Conservation (phyloP, 23 tunicate species). For the Clavelina lepadiformis region DNA sequence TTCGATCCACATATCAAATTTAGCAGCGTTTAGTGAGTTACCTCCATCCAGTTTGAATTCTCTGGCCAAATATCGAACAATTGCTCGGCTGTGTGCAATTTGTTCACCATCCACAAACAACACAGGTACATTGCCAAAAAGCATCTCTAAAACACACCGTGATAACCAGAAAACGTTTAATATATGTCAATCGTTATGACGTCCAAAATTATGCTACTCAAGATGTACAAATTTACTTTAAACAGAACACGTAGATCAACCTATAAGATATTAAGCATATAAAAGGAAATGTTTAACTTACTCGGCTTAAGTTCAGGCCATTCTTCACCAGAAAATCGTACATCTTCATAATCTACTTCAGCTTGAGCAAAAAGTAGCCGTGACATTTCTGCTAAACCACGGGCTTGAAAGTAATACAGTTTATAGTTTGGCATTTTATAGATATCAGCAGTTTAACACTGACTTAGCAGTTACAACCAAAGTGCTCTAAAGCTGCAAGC, state of each 20-base stretch:
- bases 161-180: too few relatives aligned
- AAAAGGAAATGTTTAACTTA: too few relatives aligned
- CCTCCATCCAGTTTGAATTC: conserved; percentile 20
- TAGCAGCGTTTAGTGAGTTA: conserved; percentile 13
- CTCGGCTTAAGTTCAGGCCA: conserved; percentile 23
- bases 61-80: conserved; percentile 20
- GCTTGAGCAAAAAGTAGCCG: conserved; percentile 12
- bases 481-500: too few relatives aligned
- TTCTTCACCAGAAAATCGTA: neutral
- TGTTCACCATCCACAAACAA: conserved; percentile 42
- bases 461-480: too few relatives aligned
- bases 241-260: too few relatives aligned
- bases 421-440: conserved; percentile 15
- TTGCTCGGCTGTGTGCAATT: conserved; percentile 43
- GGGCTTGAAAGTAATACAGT: conserved; percentile 3
- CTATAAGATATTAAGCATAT: too few relatives aligned
- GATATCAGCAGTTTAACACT: too few relatives aligned
- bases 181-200: too few relatives aligned
- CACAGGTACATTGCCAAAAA: conserved; percentile 31
- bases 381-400: conserved; percentile 17
- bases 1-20: conserved; percentile 34
- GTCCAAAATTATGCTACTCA: too few relatives aligned
- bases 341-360: conserved; percentile 18
- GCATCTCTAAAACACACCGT: conserved; percentile 12
- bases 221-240: too few relatives aligned